Evolutionary conservation across 2,113 vertebrate genomes (phyloP).

Genomic region (Loxodonta africana): DNA sequence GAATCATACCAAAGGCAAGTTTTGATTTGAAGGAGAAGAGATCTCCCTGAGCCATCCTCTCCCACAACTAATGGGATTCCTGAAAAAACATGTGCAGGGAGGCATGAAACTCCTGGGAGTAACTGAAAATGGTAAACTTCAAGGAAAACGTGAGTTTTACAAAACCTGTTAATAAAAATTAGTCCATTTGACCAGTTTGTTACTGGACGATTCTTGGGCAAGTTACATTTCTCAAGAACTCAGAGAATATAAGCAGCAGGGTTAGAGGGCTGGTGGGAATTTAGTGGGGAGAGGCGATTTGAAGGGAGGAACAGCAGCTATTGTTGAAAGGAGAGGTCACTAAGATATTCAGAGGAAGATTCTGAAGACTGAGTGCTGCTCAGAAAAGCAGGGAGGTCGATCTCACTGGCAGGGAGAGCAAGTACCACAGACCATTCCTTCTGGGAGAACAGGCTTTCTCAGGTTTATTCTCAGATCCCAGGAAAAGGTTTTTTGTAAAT

Average conservation of each 20-base stretch:
- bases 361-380: not conserved
- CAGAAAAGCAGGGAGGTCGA: not conserved
- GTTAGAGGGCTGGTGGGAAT: not conserved
- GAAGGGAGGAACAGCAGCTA: not conserved
- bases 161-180: not conserved
- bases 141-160: not conserved
- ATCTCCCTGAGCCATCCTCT: not conserved
- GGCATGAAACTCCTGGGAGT: not conserved
- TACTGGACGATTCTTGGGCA: not conserved
- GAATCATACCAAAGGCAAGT: conserved; percentile 3
- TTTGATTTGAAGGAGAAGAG: not conserved
- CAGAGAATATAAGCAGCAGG: not conserved
- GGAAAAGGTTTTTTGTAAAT: too few species aligned
- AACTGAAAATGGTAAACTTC: not conserved
- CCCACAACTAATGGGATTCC: not conserved
- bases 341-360: not conserved
- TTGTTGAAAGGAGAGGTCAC: not conserved
- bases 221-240: not conserved
- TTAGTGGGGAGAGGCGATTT: not conserved
- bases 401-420: too few species aligned
- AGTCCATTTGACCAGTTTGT: not conserved
- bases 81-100: not conserved
- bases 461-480: too few species aligned
- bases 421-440: too few species aligned
- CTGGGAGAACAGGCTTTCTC: too few species aligned